Base-by-base conservation (phyloP, 2,888 invertebrate genomes). In the Phlogophora meticulosa region DNA sequence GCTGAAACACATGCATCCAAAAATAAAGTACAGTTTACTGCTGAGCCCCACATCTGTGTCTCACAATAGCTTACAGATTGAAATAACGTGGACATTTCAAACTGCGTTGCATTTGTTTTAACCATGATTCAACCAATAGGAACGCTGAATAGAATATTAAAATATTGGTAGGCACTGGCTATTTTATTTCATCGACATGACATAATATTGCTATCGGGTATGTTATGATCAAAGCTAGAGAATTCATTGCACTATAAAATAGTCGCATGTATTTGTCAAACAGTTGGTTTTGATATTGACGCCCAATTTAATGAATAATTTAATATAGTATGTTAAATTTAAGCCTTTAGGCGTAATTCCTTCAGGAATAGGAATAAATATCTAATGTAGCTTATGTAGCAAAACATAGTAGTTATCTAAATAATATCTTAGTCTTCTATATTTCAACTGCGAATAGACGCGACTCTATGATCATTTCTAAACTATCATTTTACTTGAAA, bases 11-110 rank as follows among this genome's bases (percentile, higher is more conserved):
- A 48, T 52, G 56, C 40, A 43, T 59, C 57, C 49, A 56, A 76
- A 82, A 79, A 79, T 66, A 82, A 63, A 71, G 10, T 62, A 17
- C 53, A 63, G 51, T 68, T 73, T 49, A 38, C 45, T 64, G 43
- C 34, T 28, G 17, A 55, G 69, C 13, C 38, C 43, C 32, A 60
- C 70, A 56, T 62, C 38, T 48, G 62, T 49, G 53, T 38, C 65
- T 55, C n/a, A 59, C 24, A 69, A 61, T 65, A 75, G 42, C 56
- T 48, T 64, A 45, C 40, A 53, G 36, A 43, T 59, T 56, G 24
- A 9, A 67, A 63, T 66, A 55, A 51, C 34, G 52, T 55, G 40
- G 15, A 45, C 36, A 61, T 56, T 70, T 48, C 43, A 28, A 52
- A 46, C 32, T 36, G 24, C 7, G 7, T 38, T 58, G 28, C 53